Percentiles rank a stretch among this genome's conserved stretches.
phyloP scores from a whole-genome alignment of 2,113 vertebrate genomes.

The Coracopsis vasa region DNA sequence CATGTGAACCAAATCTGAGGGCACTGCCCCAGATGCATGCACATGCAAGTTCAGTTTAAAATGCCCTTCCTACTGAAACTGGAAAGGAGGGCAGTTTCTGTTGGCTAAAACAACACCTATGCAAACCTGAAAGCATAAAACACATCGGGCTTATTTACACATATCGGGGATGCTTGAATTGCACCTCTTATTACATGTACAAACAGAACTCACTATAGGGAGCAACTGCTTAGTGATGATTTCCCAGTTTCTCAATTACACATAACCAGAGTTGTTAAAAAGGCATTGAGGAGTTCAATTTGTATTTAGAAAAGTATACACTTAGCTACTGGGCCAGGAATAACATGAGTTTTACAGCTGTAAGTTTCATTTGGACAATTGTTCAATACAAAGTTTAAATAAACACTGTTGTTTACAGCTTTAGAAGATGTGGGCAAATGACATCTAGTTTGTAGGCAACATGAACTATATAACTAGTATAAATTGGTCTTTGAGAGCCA shows the following conservation, averaged over 20 bases:
- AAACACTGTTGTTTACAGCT: not conserved
- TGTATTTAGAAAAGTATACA: not conserved
- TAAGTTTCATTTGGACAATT: conserved; percentile 1
- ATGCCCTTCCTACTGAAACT: not conserved
- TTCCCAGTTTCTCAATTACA: not conserved
- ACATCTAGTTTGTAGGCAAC: not conserved
- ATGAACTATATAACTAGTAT: not conserved
- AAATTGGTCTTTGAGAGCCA: not conserved
- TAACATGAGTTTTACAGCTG: conserved; percentile 2
- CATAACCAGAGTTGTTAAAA: not conserved
- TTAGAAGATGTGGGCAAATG: not conserved
- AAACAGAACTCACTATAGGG: not conserved
- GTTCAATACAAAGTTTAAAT: conserved; percentile 14
- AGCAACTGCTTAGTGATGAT: not conserved
- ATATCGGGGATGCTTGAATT: not conserved
- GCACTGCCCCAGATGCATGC: not conserved
- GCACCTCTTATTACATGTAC: not conserved
- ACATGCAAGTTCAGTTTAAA: not conserved
- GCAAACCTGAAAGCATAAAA: not conserved
- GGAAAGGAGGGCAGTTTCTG: not conserved
- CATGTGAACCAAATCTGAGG: not conserved
- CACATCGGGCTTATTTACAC: not conserved
- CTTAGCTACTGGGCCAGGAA: not conserved
- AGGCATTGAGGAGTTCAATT: not conserved
- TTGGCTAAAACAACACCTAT: not conserved